Conservation (phyloP, 2,797 vertebrate genomes). For the Amazonetta brasiliensis region DNA sequence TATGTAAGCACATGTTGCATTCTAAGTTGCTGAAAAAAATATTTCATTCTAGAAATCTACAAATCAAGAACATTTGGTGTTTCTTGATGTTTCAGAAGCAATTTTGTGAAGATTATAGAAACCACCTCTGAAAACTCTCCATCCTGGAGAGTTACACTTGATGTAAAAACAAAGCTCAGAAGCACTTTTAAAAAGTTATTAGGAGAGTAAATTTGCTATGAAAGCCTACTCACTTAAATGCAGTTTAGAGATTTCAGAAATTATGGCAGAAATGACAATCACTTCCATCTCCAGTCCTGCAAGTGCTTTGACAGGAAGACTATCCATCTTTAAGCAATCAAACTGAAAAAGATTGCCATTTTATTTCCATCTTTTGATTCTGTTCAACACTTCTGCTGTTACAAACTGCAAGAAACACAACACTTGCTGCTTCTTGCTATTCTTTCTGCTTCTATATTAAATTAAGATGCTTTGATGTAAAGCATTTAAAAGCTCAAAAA, state of each 20-base stretch:
- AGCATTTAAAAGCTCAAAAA: neutral
- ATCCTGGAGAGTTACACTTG: fast-evolving
- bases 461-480: neutral
- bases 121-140: neutral
- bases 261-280: neutral
- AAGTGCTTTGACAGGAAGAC: neutral
- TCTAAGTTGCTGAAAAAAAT: neutral
- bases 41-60: neutral
- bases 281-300: neutral
- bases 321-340: neutral
- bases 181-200: fast-evolving
- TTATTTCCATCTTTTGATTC: neutral
- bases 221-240: neutral
- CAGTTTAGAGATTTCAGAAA: neutral
- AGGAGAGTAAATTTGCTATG: neutral
- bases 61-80: neutral
- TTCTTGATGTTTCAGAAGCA: neutral
- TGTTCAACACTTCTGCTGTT: neutral
- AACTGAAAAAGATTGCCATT: neutral
- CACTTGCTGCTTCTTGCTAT: neutral
- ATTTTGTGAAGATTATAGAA: neutral
- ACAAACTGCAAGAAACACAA: neutral
- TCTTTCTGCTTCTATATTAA: neutral
- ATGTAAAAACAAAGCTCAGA: neutral
- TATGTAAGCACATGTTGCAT: neutral